A percentile compares a stretch with the other conserved stretches of the same genome.
Conservation (phyloP, 53 echinoderm and acorn worm species). For the Actinopyga echinites region DNA sequence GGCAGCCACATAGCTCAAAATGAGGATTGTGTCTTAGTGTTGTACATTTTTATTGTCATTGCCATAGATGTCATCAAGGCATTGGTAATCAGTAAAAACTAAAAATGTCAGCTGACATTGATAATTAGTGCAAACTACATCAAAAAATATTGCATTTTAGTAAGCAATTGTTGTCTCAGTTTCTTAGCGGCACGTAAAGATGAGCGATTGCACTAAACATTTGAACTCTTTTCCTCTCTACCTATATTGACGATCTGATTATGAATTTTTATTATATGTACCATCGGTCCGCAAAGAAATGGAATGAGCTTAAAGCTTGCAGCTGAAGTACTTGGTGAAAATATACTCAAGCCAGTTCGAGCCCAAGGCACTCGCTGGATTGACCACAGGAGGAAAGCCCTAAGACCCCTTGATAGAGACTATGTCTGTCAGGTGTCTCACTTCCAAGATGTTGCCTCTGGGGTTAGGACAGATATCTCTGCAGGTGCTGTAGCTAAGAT, state of each 20-base stretch:
- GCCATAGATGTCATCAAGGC: too few species aligned
- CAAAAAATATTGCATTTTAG: too few species aligned
- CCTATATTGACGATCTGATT: conserved; percentile 60
- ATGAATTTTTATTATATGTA: conserved; percentile 56
- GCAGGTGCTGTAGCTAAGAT: conserved; percentile 60
- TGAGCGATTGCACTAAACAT: not conserved
- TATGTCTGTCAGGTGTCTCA: conserved; percentile 38
- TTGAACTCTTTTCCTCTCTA: not conserved
- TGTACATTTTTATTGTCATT: too few species aligned
- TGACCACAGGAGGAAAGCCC: conserved; percentile 51
- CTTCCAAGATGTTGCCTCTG: conserved; percentile 43
- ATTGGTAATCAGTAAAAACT: too few species aligned
- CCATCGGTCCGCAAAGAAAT: conserved; percentile 55
- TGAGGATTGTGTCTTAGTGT: too few species aligned
- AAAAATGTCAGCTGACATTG: too few species aligned
- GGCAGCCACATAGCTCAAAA: too few species aligned
- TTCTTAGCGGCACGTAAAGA: not conserved
- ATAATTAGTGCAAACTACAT: too few species aligned
- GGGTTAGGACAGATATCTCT: not conserved
- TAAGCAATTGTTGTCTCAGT: not conserved
- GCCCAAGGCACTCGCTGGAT: conserved; percentile 66
- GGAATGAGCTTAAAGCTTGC: conserved; percentile 55
- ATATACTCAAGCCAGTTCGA: conserved; percentile 56
- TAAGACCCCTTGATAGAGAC: conserved; percentile 47
- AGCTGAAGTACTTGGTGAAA: conserved; percentile 38